Evolutionary conservation across 2,113 vertebrate species (phyloP), one percentile per base, ranked within the genome.

Genomic region (Tenebrosternarchus preto): DNA sequence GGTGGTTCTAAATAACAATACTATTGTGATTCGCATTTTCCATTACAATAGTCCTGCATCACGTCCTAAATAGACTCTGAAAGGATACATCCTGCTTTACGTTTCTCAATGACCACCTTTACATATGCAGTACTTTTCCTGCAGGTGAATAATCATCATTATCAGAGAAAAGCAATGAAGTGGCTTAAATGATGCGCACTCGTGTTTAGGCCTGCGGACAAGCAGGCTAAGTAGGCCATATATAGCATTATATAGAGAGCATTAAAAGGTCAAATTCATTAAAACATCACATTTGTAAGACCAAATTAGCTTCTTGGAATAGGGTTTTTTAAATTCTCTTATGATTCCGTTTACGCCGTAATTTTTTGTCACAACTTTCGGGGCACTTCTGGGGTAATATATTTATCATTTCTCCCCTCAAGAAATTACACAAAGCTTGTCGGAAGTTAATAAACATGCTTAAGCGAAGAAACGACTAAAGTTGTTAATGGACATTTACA

Each of bases 121-220:
- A 88, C 87, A 92, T 92, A 91, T 92, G 92, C 88, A 92, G 80
- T 83, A 82, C 59, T 80, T 87, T 70, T 85, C 59, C 85, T 89
- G 78, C 87, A 90, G 90, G 86, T 90, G 88, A 92, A 93, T 88
- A 89, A 79, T 82, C 90, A 85, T 89, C 75, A 53, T 73, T 91
- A 84, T 88, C 85, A 86, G 76, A 82, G 66, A 50, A 50, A 50
- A 50, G 11, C 43, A 50, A 2, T 50, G 43, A 50, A 50, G 15
- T 50, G 43, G 43, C 8, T 15, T 50, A 50, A 1, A 9, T 15
- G 43, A 50, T 46, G 43, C 1, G 43, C 12, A 50, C 11, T 50
- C 43, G 43, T 50, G 2, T 50, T 50, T 12, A 50, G 1, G 43
- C 43, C 43, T 50, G 9, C 43, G 43, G 43, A 15, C 15, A 50